Evolutionary conservation across 2,113 vertebrate species (phyloP), one percentile per base, ranked within the genome.

Genomic region (Naja naja): DNA sequence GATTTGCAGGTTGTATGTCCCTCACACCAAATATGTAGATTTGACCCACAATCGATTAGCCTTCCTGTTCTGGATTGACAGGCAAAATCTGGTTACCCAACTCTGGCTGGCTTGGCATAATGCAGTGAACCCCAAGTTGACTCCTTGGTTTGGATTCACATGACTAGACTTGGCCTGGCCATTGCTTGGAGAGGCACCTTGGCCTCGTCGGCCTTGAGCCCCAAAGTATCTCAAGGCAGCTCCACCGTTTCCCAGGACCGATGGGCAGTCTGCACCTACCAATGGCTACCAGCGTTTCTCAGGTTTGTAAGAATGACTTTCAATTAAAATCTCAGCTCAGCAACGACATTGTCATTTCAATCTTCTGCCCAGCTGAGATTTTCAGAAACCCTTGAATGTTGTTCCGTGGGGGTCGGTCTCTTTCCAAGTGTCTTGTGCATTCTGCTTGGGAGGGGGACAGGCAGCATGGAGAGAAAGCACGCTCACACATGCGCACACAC

Each of bases 381-480:
- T n/a, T 69, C 34, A 30, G 64, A 69, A 69, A 55, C 34, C 20
- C 12, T 18, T 34, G n/a, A 74, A 81, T 39, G 2, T 20, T 81
- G 69, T 81, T 39, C n/a, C 6, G 0, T 20, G 34, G 74, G 69
- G n/a, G 16, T 34, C 30, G 4, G 69, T 34, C 16, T 6, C 69
- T 39, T 22, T 39, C 16, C 1, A 6, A 81, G 34, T 3, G 18
- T 22, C 23, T 60, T 93, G 93, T 6, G 69, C 89, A 88, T 54
- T 90, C 92, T 81, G 64, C 56, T 93, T 85, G 92, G 91, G 91
- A 85, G 94, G 85, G 30, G 85, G 47, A 30, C 8, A 22, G 30
- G 39, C 34, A 58, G 30, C 11, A 4, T 54, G 90, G 94, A 95
- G 95, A 94, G 95, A 89, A 92, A 91, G 74, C 94, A 96, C 9